phyloP scores from a whole-genome alignment of 2,888 invertebrate species.

The Spialia ferax region DNA sequence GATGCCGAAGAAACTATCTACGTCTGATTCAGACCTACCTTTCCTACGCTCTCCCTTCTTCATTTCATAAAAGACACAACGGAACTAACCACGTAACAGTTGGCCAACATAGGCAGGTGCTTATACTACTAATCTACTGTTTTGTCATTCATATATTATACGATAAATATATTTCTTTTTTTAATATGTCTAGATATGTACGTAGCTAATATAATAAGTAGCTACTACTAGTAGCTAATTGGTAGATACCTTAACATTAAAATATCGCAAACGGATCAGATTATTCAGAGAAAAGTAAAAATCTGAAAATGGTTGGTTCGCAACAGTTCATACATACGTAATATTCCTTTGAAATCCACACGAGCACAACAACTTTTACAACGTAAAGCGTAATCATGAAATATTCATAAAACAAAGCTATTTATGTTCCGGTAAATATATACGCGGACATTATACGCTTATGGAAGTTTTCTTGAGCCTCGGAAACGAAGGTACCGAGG shows the following conservation, averaged over 20 bases:
- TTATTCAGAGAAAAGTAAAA: slow-evolving; percentile 1
- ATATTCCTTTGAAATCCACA: slow-evolving; percentile 50
- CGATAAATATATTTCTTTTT: too few relatives aligned
- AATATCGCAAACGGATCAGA: background rate
- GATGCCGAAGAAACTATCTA: background rate
- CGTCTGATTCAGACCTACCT: too few relatives aligned
- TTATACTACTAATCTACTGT: too few relatives aligned
- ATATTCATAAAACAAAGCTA: slow-evolving; percentile 63
- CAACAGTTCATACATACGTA: slow-evolving; percentile 39
- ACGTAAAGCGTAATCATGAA: slow-evolving; percentile 52
- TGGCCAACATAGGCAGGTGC: too few relatives aligned
- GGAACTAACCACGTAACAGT: too few relatives aligned
- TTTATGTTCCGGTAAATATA: slow-evolving; percentile 46
- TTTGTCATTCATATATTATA: too few relatives aligned
- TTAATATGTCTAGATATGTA: too few relatives aligned
- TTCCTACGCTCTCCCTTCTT: too few relatives aligned
- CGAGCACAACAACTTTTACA: slow-evolving; percentile 52
- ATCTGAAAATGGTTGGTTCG: background rate
- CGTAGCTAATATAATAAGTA: too few relatives aligned
- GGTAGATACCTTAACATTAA: background rate
- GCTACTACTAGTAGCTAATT: too few relatives aligned
- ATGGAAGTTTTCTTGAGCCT: slow-evolving; percentile 43
- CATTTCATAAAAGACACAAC: too few relatives aligned
- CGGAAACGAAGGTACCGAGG: slow-evolving; percentile 35
- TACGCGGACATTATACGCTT: slow-evolving; percentile 43